These are phyloP conservation scores for Nemotelus nigrinus DNA, from an alignment of 2,888 invertebrate species.

Conservation along the genomic window DNA sequence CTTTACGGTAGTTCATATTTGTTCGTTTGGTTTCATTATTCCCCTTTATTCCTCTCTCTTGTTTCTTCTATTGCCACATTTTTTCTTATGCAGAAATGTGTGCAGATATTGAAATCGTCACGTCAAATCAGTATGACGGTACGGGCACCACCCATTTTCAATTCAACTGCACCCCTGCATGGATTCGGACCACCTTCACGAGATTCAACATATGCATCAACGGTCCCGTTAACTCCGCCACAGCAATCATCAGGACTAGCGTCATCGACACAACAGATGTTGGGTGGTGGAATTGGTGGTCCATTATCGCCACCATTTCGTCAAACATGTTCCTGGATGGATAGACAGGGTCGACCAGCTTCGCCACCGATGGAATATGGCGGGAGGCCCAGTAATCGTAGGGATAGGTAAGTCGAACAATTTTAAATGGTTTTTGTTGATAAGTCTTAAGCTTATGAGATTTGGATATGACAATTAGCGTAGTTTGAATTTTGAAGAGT, in stretches of 20 bases:
- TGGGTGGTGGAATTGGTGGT: constrained; percentile 63
- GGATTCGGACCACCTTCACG: constrained; percentile 66
- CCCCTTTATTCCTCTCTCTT: constrained; percentile 59
- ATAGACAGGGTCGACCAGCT: constrained; percentile 87
- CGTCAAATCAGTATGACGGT: constrained; percentile 90
- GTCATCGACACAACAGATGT: constrained; percentile 51
- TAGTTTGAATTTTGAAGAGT: too few species aligned
- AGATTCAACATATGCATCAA: constrained; percentile 64
- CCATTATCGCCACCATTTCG: constrained; percentile 66
- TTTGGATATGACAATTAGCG: too few species aligned
- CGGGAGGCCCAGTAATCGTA: constrained; percentile 62
- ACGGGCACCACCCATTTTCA: constrained; percentile 74
- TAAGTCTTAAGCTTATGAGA: not conserved
- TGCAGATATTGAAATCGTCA: constrained; percentile 89
- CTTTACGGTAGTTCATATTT: constrained; percentile 9
- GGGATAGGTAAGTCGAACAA: constrained; percentile 59
- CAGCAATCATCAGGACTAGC: constrained; percentile 54
- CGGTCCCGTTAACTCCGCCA: constrained; percentile 59
- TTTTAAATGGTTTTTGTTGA: constrained; percentile 11
- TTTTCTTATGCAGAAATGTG: constrained; percentile 67
- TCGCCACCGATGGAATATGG: constrained; percentile 80
- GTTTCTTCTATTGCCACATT: constrained; percentile 66
- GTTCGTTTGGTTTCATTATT: constrained; percentile 45
- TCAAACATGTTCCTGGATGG: constrained; percentile 95
- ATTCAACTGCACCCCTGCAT: constrained; percentile 73